These are phyloP conservation scores for Tetraodon nigroviridis DNA, from an alignment of 2,113 vertebrate genomes.

Conservation along the genomic window DNA sequence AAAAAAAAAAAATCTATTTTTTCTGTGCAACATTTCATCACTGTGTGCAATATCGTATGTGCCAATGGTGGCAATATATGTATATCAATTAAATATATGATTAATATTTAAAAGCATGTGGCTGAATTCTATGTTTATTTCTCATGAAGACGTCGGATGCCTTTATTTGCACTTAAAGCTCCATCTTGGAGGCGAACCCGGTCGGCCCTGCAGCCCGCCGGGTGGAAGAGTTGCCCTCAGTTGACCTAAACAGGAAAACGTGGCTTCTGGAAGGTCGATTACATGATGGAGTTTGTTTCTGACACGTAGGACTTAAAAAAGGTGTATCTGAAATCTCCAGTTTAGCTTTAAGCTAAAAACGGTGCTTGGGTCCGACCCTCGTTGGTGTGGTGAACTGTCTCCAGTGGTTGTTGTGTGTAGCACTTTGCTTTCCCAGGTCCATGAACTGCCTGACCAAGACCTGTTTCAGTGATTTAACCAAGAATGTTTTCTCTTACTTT, in stretches of 20 bases:
- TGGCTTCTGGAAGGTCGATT: slow-evolving; percentile 43
- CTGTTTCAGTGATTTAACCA: slow-evolving; percentile 73
- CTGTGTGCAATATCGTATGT: slow-evolving; percentile 82
- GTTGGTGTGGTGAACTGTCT: slow-evolving; percentile 73
- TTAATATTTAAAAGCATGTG: slow-evolving; percentile 81
- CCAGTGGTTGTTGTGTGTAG: slow-evolving; percentile 75
- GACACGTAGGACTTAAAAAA: slow-evolving; percentile 37
- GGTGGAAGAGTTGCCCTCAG: slow-evolving; percentile 53
- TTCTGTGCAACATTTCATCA: slow-evolving; percentile 80
- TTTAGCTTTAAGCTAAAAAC: slow-evolving; percentile 70
- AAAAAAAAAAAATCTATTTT: slow-evolving; percentile 62
- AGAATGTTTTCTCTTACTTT: slow-evolving; percentile 72
- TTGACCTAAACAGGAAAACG: slow-evolving; percentile 48
- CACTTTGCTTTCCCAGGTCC: slow-evolving; percentile 75
- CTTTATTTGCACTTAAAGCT: slow-evolving; percentile 74
- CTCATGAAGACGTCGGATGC: slow-evolving; percentile 68
- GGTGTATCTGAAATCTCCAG: slow-evolving; percentile 41
- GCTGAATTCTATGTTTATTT: slow-evolving; percentile 79
- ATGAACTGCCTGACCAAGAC: slow-evolving; percentile 73
- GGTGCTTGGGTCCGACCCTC: slow-evolving; percentile 67
- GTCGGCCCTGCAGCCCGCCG: slow-evolving; percentile 52
- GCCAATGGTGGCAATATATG: slow-evolving; percentile 82
- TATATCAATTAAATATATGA: slow-evolving; percentile 82
- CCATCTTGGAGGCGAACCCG: slow-evolving; percentile 52
- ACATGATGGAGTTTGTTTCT: slow-evolving; percentile 31